Evolutionary conservation across 2,113 vertebrate genomes (phyloP).

Genomic region (Neopipo cinnamomea): DNA sequence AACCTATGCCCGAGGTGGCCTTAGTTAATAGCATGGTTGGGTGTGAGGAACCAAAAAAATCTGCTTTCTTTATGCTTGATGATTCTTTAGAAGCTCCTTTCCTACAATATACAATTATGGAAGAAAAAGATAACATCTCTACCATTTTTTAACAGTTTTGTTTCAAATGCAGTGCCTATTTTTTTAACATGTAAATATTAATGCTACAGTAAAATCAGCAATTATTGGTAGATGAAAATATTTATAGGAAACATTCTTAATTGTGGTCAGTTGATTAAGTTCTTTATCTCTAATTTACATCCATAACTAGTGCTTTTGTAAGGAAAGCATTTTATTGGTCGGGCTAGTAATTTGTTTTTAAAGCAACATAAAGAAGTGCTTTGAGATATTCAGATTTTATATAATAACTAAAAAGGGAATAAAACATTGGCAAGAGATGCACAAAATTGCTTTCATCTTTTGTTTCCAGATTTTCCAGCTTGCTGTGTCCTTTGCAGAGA

Average conservation of each 20-base stretch:
- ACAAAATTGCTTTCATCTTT: constrained; percentile 43
- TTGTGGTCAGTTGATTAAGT: not conserved
- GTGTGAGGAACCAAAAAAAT: not conserved
- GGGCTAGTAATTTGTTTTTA: not conserved
- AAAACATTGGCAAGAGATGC: constrained; percentile 3
- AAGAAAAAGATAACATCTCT: not conserved
- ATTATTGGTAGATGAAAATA: not conserved
- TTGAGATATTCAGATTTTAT: not conserved
- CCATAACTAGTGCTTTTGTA: not conserved
- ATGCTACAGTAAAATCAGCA: not conserved
- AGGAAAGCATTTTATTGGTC: not conserved
- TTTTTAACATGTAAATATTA: not conserved
- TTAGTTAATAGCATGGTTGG: not conserved
- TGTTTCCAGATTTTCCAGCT: constrained; percentile 48
- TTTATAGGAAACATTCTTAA: not conserved
- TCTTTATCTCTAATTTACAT: not conserved
- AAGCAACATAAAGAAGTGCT: not conserved
- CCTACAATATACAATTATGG: not conserved
- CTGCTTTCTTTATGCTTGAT: not conserved
- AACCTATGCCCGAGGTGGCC: not conserved
- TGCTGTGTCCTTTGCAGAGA: constrained; percentile 51
- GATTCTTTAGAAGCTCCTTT: not conserved
- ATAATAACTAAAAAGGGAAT: constrained; percentile 39
- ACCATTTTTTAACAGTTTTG: not conserved
- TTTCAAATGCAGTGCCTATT: not conserved